These are phyloP conservation scores for Nemurella pictetii DNA, from an alignment of 2,888 invertebrate genomes.

Conservation along the genomic window DNA sequence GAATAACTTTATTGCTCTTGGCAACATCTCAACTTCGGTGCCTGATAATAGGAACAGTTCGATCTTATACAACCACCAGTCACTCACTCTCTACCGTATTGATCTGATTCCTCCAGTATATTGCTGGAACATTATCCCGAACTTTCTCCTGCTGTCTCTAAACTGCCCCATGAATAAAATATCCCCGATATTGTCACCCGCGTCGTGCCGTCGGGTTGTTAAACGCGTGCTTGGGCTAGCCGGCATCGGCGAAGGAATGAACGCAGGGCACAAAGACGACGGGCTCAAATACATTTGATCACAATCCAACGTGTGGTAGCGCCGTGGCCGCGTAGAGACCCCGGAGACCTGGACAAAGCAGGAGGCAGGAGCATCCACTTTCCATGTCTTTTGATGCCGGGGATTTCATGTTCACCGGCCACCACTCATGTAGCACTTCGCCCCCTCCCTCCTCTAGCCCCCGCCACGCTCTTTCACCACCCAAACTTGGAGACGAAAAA, in stretches of 20 bases:
- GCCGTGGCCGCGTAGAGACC: background rate
- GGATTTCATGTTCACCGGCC: too few relatives aligned
- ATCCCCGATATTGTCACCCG: background rate
- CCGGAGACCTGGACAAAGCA: too few relatives aligned
- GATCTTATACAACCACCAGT: background rate
- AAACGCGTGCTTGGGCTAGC: too few relatives aligned
- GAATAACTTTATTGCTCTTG: too few relatives aligned
- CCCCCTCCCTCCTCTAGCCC: background rate
- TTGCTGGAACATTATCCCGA: background rate
- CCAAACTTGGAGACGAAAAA: background rate
- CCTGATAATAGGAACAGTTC: too few relatives aligned
- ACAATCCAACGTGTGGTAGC: background rate
- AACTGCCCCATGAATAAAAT: background rate
- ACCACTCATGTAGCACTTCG: too few relatives aligned
- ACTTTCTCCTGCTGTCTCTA: background rate
- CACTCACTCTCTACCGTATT: background rate
- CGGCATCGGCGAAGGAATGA: background rate
- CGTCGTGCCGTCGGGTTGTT: too few relatives aligned
- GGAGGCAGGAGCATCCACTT: background rate
- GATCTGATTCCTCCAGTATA: background rate
- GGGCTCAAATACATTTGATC: too few relatives aligned
- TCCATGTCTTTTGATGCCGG: too few relatives aligned
- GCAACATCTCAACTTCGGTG: too few relatives aligned
- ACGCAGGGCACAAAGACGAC: too few relatives aligned
- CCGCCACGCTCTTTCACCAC: background rate